Conservation (phyloP, 1,140 invertebrate species). For the Colletes latitarsis region DNA sequence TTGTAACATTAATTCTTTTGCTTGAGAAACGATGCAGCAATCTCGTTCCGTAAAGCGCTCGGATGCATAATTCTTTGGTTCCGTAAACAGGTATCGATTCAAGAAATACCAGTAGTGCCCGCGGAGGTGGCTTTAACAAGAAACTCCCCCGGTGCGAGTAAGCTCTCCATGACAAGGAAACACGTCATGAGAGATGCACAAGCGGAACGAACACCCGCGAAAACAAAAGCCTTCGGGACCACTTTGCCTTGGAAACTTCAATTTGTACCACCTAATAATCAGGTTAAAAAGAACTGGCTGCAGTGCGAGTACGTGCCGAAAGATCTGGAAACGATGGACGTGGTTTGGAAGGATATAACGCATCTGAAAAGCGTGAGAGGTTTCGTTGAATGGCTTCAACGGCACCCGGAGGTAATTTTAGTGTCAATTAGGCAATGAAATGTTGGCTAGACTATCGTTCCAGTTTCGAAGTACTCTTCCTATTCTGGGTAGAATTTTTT, state of each 20-base stretch:
- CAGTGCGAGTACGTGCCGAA: slow-evolving; percentile 79
- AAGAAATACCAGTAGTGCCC: slow-evolving; percentile 72
- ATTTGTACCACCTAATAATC: slow-evolving; percentile 80
- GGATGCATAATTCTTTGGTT: background rate
- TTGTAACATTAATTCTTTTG: background rate
- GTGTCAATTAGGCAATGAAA: background rate
- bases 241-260: slow-evolving; percentile 80
- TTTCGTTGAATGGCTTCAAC: slow-evolving; percentile 71
- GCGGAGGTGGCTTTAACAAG: slow-evolving; percentile 56
- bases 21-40: too few species aligned
- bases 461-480: too few species aligned
- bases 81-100: slow-evolving; percentile 61
- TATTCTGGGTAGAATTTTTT: background rate
- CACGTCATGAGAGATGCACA: slow-evolving; percentile 80
- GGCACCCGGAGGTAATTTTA: slow-evolving; percentile 58
- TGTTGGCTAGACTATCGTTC: background rate
- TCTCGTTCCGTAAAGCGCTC: too few species aligned
- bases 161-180: slow-evolving; percentile 74
- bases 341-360: slow-evolving; percentile 82
- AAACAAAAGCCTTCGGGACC: slow-evolving; percentile 79
- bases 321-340: slow-evolving; percentile 82
- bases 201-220: slow-evolving; percentile 77
- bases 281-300: slow-evolving; percentile 79
- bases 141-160: slow-evolving; percentile 74
- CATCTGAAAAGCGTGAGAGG: slow-evolving; percentile 76